Conservation (phyloP, 2,113 vertebrate genomes). For the Anarrhichthys ocellatus region DNA sequence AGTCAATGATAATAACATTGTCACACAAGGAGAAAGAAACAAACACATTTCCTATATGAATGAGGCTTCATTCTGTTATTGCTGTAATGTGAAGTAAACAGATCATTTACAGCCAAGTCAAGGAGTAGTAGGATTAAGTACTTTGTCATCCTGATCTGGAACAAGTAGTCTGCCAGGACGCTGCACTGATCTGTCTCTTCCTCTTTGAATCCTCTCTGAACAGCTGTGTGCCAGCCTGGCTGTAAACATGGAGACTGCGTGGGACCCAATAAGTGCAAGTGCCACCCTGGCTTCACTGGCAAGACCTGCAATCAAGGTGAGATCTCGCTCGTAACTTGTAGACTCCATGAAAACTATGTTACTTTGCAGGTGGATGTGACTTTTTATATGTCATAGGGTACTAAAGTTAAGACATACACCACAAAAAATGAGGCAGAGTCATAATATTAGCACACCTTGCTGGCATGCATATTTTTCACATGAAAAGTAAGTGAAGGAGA, state of each 20-base stretch:
- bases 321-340: slow-evolving; percentile 27
- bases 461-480: slow-evolving; percentile 18
- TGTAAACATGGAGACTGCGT: slow-evolving; percentile 97
- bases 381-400: not conserved
- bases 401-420: slow-evolving; percentile 20
- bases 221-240: slow-evolving; percentile 94
- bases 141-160: slow-evolving; percentile 67
- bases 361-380: not conserved
- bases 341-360: slow-evolving; percentile 2
- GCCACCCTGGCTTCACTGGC: slow-evolving; percentile 92
- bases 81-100: slow-evolving; percentile 43
- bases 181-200: slow-evolving; percentile 67
- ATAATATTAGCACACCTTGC: not conserved
- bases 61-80: slow-evolving; percentile 26
- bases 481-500: not conserved
- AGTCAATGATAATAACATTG: slow-evolving; percentile 52
- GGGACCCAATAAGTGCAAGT: slow-evolving; percentile 97
- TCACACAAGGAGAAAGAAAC: slow-evolving; percentile 42
- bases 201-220: slow-evolving; percentile 58
- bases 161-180: slow-evolving; percentile 42
- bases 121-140: slow-evolving; percentile 61
- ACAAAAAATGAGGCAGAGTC: slow-evolving; percentile 5
- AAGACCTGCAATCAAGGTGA: slow-evolving; percentile 99
- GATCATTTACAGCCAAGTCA: slow-evolving; percentile 55
- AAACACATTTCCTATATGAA: slow-evolving; percentile 39